Evolutionary conservation across 2,113 vertebrate genomes (phyloP).

Genomic region (Himantopus leucocephalus): DNA sequence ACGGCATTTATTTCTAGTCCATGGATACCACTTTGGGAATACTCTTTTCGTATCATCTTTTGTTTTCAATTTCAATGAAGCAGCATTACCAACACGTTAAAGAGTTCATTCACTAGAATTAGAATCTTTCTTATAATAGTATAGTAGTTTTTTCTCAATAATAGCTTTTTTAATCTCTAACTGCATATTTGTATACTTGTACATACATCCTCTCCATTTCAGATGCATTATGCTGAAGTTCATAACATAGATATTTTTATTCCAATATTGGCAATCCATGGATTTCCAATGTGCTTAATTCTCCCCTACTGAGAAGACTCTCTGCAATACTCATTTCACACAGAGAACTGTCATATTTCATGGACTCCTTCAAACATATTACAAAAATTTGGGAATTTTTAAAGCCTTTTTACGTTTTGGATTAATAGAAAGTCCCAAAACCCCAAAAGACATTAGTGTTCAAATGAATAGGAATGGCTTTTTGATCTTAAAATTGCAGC

Average conservation of each 20-base stretch:
- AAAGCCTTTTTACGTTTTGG: neutral
- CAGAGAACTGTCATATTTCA: neutral
- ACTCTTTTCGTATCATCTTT: neutral
- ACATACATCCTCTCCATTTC: neutral
- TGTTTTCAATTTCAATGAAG: neutral
- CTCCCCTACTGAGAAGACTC: neutral
- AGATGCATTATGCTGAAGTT: neutral
- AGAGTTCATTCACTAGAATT: neutral
- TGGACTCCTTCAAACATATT: neutral
- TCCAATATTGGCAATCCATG: neutral
- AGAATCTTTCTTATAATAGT: neutral
- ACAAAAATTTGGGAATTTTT: neutral
- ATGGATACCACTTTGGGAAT: neutral
- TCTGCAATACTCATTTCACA: neutral
- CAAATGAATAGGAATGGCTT: constrained; percentile 36
- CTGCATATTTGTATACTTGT: neutral
- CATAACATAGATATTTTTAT: neutral
- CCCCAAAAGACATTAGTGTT: constrained; percentile 26
- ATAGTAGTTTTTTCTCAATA: neutral
- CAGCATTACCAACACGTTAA: neutral
- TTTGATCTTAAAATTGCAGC: constrained; percentile 65
- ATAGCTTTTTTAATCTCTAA: neutral
- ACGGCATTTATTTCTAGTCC: neutral
- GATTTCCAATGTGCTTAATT: constrained; percentile 7
- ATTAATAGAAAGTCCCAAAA: constrained; percentile 23